Conservation (phyloP, 2,797 vertebrate genomes). For the Heterohyrax brucei region DNA sequence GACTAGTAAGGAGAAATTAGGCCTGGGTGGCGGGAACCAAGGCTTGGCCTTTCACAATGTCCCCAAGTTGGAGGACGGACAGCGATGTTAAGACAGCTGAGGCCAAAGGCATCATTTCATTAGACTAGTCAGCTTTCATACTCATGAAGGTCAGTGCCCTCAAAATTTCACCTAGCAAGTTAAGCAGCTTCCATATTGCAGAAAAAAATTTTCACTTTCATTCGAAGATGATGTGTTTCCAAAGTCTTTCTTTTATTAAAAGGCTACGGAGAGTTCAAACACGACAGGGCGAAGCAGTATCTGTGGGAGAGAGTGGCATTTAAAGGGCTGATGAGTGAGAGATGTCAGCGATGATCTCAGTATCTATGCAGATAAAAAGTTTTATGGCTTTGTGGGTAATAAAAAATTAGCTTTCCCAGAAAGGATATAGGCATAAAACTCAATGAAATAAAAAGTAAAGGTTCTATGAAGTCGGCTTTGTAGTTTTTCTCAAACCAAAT, state of each 20-base stretch:
- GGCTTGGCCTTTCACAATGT: too few relatives aligned
- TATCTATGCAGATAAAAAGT: not conserved
- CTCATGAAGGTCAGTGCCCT: slow-evolving; percentile 57
- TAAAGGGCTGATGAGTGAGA: slow-evolving; percentile 36
- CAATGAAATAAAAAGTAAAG: slow-evolving; percentile 54
- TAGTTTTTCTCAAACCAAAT: slow-evolving; percentile 40
- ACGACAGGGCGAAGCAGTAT: not conserved
- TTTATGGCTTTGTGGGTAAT: not conserved
- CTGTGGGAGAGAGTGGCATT: not conserved
- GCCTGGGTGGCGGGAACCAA: not conserved
- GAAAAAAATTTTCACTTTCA: slow-evolving; percentile 38
- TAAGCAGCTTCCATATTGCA: slow-evolving; percentile 66
- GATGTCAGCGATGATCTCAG: not conserved
- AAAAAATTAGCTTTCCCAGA: slow-evolving; percentile 22
- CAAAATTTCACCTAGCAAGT: slow-evolving; percentile 69
- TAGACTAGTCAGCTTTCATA: not conserved
- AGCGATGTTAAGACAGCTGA: not conserved
- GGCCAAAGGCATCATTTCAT: slow-evolving; percentile 51
- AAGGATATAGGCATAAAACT: not conserved
- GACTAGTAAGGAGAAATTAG: not conserved
- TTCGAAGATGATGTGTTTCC: slow-evolving; percentile 27
- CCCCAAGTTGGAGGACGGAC: not conserved
- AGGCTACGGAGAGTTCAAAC: slow-evolving; percentile 51
- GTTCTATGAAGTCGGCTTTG: not conserved
- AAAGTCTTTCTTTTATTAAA: slow-evolving; percentile 45